Conservation (phyloP, 1,140 invertebrate genomes). For the Venturia canescens region DNA sequence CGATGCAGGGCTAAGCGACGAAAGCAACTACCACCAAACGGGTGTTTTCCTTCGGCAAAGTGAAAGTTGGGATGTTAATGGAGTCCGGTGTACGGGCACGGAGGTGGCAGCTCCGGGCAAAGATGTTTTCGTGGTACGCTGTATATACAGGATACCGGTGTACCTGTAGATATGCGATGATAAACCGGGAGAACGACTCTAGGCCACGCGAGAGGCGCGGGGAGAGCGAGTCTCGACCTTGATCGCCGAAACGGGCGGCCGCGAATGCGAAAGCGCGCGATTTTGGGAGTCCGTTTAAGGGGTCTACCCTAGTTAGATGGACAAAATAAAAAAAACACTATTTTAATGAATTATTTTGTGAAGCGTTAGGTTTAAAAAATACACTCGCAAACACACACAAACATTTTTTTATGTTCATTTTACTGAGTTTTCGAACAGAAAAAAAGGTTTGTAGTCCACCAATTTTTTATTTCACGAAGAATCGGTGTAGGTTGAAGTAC, state of each 20-base stretch:
- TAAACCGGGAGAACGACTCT: slow-evolving; percentile 36
- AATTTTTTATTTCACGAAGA: too few species aligned
- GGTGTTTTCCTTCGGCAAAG: slow-evolving; percentile 8
- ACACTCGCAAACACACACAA: too few species aligned
- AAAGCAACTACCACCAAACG: slow-evolving; percentile 16
- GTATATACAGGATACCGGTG: background rate
- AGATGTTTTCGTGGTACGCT: slow-evolving; percentile 29
- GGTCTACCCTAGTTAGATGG: too few species aligned
- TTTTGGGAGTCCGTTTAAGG: background rate
- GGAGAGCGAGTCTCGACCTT: slow-evolving; percentile 20
- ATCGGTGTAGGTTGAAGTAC: too few species aligned
- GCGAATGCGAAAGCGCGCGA: slow-evolving; percentile 34
- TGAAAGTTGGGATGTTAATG: slow-evolving; percentile 37
- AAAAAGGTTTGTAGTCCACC: too few species aligned
- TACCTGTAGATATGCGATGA: background rate
- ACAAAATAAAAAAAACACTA: too few species aligned
- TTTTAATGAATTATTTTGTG: too few species aligned
- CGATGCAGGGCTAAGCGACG: background rate
- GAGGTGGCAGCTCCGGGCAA: background rate
- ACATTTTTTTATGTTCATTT: too few species aligned
- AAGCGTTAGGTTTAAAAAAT: too few species aligned
- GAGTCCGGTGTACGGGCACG: background rate
- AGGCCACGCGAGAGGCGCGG: slow-evolving; percentile 11
- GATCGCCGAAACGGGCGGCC: slow-evolving; percentile 28
- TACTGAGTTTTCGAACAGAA: too few species aligned